These are phyloP conservation scores for Ommatoiulus sabulosus DNA, from an alignment of 2,888 invertebrate species.

Conservation along the genomic window DNA sequence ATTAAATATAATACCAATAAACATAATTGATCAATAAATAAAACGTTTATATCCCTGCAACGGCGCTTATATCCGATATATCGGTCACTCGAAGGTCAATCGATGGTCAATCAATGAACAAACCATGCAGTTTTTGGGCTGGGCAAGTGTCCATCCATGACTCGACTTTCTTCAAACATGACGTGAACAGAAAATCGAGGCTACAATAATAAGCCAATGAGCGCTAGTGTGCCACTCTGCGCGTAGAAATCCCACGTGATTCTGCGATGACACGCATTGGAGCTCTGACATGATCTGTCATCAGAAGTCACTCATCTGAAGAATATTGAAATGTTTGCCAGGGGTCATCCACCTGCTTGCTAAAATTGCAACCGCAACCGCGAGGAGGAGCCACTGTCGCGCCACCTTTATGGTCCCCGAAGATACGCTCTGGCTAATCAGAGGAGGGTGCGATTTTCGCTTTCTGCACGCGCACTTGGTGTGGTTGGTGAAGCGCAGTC, in stretches of 20 bases:
- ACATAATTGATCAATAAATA: neutral
- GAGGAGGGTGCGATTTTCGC: neutral
- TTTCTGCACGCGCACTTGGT: constrained; percentile 61
- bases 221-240: too few relatives aligned
- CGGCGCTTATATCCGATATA: neutral
- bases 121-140: neutral
- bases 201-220: too few relatives aligned
- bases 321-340: too few relatives aligned
- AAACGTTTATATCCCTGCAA: neutral
- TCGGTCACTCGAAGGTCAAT: neutral
- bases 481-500: constrained; percentile 62
- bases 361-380: neutral
- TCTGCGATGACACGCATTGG: too few relatives aligned
- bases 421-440: constrained; percentile 38
- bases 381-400: neutral
- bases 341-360: neutral
- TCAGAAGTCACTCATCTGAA: too few relatives aligned
- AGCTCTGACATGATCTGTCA: too few relatives aligned
- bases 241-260: too few relatives aligned
- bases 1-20: too few relatives aligned
- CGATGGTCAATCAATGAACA: neutral
- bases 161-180: too few relatives aligned
- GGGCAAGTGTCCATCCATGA: neutral
- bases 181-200: too few relatives aligned
- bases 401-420: neutral